Evolutionary conservation across 2,797 vertebrate species (phyloP).

Genomic region (Eulemur albifrons): DNA sequence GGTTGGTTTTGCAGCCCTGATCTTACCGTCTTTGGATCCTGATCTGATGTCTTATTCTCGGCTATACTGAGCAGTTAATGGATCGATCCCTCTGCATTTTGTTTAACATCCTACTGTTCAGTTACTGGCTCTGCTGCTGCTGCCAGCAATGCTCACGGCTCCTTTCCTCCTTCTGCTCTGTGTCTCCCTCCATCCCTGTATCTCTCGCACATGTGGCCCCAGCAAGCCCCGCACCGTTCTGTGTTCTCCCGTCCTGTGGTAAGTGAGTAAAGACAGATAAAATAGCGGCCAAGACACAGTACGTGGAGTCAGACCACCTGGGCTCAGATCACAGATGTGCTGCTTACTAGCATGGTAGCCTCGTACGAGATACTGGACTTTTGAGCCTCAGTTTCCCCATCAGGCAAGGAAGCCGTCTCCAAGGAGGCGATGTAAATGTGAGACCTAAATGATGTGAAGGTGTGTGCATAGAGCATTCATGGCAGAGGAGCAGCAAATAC

Average conservation of each 20-base stretch:
- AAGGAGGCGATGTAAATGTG: neutral
- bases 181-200: neutral
- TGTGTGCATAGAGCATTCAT: neutral
- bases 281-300: neutral
- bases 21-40: rapidly evolving
- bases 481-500: neutral
- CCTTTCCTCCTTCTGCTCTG: neutral
- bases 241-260: neutral
- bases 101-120: neutral
- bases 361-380: neutral
- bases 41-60: too few species aligned
- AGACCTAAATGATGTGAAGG: neutral
- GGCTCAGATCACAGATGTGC: neutral
- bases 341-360: neutral
- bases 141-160: too few species aligned
- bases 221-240: neutral
- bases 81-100: neutral
- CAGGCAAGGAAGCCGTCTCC: neutral
- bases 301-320: neutral
- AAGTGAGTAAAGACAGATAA: neutral
- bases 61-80: neutral
- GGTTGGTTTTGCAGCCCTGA: neutral
- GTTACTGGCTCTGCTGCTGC: neutral
- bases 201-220: neutral
- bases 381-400: neutral